Percentiles rank a stretch among this genome's conserved stretches.
Conservation (phyloP, 2,797 vertebrate species). For the Schizopygopsis malacanthus region DNA sequence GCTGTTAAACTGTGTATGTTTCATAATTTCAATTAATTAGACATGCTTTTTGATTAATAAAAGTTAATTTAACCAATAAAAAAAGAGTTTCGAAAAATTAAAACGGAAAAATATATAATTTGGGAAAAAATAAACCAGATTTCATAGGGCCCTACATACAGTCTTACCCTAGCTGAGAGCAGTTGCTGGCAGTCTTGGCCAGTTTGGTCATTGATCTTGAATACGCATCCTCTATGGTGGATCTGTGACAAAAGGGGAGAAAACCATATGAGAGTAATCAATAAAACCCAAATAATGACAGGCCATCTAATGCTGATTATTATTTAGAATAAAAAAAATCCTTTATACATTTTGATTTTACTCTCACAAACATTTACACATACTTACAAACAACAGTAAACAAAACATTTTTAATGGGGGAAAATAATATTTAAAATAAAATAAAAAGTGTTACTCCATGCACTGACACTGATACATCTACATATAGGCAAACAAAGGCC, state of each 20-base stretch:
- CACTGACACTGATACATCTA: not conserved
- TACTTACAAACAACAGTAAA: not conserved
- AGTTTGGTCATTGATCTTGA: conserved; percentile 98
- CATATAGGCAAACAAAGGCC: not conserved
- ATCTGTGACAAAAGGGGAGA: conserved; percentile 78
- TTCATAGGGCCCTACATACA: not conserved
- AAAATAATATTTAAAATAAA: not conserved
- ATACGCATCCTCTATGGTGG: conserved; percentile 93
- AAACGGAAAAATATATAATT: not conserved
- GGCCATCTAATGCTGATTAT: not conserved
- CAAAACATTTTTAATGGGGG: not conserved
- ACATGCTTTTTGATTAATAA: too few relatives aligned
- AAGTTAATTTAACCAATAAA: too few relatives aligned
- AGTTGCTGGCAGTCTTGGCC: conserved; percentile 94
- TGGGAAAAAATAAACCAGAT: not conserved
- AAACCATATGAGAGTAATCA: conserved; percentile 4
- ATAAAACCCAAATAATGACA: not conserved
- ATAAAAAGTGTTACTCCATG: not conserved
- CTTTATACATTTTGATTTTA: not conserved
- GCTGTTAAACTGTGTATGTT: not conserved
- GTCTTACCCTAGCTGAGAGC: conserved; percentile 94
- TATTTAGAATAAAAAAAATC: not conserved
- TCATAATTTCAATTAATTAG: not conserved
- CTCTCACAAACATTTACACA: conserved; percentile 13
- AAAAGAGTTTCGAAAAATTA: not conserved